Percentiles rank a stretch among this genome's conserved stretches.
Evolutionary conservation across 2,113 vertebrate genomes (phyloP).

Genomic region (Taxidea taxus): DNA sequence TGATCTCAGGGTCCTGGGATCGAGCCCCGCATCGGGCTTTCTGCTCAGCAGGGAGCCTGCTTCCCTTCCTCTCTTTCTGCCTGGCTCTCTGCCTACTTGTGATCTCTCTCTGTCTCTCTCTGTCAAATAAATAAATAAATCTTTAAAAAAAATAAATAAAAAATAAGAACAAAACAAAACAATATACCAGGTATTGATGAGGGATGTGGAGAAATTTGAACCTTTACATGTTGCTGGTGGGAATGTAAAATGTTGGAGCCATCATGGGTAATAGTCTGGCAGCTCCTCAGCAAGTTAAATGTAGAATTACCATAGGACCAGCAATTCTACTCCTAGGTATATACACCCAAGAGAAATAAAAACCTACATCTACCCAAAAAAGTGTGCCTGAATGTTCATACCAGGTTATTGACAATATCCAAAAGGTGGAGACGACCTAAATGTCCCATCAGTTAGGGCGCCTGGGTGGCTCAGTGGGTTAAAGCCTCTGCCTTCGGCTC

Average conservation of each 20-base stretch:
- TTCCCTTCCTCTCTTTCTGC: too few species aligned
- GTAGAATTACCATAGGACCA: not conserved
- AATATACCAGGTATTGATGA: not conserved
- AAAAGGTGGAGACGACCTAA: not conserved
- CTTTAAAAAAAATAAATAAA: too few species aligned
- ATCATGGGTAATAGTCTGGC: not conserved
- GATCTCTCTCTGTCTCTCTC: too few species aligned
- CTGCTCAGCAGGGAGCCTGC: too few species aligned
- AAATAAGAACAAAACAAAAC: not conserved
- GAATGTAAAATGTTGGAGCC: not conserved
- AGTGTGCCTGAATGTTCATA: not conserved
- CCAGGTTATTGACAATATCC: not conserved
- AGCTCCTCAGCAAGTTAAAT: not conserved
- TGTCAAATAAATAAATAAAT: too few species aligned
- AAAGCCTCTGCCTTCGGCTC: too few species aligned
- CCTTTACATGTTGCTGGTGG: not conserved
- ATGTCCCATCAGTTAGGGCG: too few species aligned
- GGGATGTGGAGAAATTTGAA: not conserved
- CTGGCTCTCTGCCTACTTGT: too few species aligned
- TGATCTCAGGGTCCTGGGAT: too few species aligned
- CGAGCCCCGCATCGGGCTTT: too few species aligned
- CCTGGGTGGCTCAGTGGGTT: too few species aligned
- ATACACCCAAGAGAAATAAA: not conserved
- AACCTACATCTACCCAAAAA: not conserved
- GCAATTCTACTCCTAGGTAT: not conserved